Evolutionary conservation across 1,140 invertebrate genomes (phyloP), one percentile per base, ranked within the genome.

Genomic region (Drosophila neocordata): DNA sequence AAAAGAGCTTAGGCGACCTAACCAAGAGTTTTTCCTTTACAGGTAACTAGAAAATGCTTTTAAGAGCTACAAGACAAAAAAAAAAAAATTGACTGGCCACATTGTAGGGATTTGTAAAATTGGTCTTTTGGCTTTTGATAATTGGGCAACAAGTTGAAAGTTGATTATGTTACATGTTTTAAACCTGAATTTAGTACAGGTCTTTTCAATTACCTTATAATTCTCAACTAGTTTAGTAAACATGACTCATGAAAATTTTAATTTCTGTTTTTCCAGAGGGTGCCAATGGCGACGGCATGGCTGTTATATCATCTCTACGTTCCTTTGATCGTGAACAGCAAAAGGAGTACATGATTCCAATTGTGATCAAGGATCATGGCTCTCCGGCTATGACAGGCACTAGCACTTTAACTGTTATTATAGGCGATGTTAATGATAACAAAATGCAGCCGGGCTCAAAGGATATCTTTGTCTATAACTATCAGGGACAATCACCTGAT

Each of bases 381-480:
- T 97, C 95, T 89, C 96, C 95, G 8, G 95, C 96, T 0, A 97
- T 98, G 96, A 98, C 97, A 41, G 98, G 97, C 65, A 98, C 98
- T 1, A 98, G 97, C 77, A 99, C 97, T 0, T 91, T 99, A 4
- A 98, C 97, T 0, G 97, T 99, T 6, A 96, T 98, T 18, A 99
- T 99, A 80, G 98, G 98, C 18, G 98, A 98, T 90, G 95, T 97
- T 1, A 99, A 99, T 91, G 98, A 99, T 88, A 99, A 99, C 92
- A 97, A 97, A 92, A 99, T 99, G 97, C 96, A 97, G 88, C 96
- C 97, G 0, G 98, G 98, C 0, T 96, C 96, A 1, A 99, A 99
- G 92, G 97, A 98, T 68, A 99, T 99, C 74, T 96, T 98, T 91
- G 97, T 99, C 0, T 99, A 99, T 92, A 99, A 98, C 92, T 99